Base-by-base conservation (phyloP, 2,888 invertebrate species). In the Dasypolia templi region DNA sequence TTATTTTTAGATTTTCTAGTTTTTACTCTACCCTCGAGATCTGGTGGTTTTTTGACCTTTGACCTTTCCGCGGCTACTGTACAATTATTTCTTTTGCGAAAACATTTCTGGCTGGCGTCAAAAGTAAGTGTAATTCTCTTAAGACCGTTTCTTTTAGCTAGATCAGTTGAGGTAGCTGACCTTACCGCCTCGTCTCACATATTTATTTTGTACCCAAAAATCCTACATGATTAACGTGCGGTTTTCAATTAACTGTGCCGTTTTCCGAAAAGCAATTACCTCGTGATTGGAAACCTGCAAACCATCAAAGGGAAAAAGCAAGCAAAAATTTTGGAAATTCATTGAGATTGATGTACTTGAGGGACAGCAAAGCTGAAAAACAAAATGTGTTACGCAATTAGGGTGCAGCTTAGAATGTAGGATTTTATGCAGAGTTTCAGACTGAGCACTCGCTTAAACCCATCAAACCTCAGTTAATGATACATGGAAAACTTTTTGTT, bases 1-100 rank as follows among this genome's bases (percentile, higher is more conserved):
- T 19, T 63, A 46, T 76, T 64, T 76, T 42, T 44, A 51, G 49
- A 44, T 9, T 32, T n/a, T 26, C 29, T 39, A 17, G 26, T 46
- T 75, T 42, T n/a, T 51, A 32, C 11, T 75, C 7, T 39, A 6
- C 55, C 35, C 22, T 19, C 17, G 6, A 9, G 46, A n/a, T 62
- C 26, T 26, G 17, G 5, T 22, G 14, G 53, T 9, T 53, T 29
- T 75, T 17, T 26, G 32, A 77, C 46, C 65, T 56, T 49, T 46
- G 19, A n/a, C 22, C 39, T 66, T 77, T 65, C 17, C 3, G 11
- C 12, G 4, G 1, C 11, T 7, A 29, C n/a, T 75, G 6, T 29
- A 32, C 29, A 56, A 56, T 66, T 55, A 26, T 77, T 42, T 51
- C 32, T 12, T 62, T 62, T 35, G 7, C 35, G 17, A 29, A 44